Evolutionary conservation across 2,113 vertebrate species (phyloP).

Genomic region (Urocitellus parryii): DNA sequence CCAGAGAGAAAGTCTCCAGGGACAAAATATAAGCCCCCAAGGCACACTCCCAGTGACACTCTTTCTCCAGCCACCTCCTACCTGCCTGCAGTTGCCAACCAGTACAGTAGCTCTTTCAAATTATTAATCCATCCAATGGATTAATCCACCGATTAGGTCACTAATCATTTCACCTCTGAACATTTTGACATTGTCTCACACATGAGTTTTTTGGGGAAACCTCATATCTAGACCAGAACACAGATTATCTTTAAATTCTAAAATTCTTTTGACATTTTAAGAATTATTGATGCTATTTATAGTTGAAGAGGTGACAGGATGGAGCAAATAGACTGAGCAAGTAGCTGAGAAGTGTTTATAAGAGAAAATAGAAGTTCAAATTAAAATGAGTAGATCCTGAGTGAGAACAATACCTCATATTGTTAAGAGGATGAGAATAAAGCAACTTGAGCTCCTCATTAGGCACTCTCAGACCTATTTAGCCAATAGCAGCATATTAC

Average conservation of each 20-base stretch:
- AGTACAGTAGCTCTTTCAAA: no score
- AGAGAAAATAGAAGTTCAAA: neutral
- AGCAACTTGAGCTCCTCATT: neutral
- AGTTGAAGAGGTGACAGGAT: neutral
- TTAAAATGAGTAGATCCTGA: neutral
- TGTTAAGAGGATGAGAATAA: neutral
- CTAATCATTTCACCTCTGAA: no score
- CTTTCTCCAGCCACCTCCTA: no score
- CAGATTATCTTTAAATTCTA: neutral
- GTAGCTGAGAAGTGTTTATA: neutral
- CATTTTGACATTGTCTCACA: no score
- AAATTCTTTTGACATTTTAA: neutral
- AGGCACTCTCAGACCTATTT: neutral
- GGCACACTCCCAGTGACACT: no score
- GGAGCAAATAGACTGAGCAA: neutral
- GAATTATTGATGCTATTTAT: neutral
- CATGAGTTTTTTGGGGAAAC: no score
- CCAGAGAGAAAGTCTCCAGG: neutral
- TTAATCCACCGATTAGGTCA: no score
- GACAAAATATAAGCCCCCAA: no score
- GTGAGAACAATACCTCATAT: neutral
- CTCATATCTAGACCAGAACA: no score
- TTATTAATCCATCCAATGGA: no score
- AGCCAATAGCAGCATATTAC: neutral
- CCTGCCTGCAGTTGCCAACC: no score